A percentile compares a stretch with the other conserved stretches of the same genome.
Evolutionary conservation across 2,888 invertebrate species (phyloP).

Genomic region (Mimumesa dahlbomi): DNA sequence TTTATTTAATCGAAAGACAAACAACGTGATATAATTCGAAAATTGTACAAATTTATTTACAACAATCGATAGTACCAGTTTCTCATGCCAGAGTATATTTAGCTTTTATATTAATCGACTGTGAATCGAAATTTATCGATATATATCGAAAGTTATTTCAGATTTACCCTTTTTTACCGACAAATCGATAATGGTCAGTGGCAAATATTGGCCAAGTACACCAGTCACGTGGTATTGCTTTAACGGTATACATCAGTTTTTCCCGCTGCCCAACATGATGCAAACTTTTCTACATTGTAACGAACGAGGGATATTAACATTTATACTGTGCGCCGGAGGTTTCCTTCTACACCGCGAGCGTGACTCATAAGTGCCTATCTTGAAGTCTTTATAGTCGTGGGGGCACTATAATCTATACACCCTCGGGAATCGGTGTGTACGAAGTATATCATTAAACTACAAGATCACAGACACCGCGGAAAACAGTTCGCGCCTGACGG

Average conservation of each 20-base stretch:
- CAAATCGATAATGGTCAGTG: too few relatives aligned
- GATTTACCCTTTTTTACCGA: too few relatives aligned
- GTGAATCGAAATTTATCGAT: too few relatives aligned
- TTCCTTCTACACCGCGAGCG: conserved; percentile 38
- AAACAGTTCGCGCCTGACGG: conserved; percentile 42
- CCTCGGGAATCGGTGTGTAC: conserved; percentile 21
- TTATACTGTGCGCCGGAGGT: conserved; percentile 27
- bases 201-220: too few relatives aligned
- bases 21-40: too few relatives aligned
- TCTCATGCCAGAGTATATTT: too few relatives aligned
- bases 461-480: conserved; percentile 44
- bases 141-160: too few relatives aligned
- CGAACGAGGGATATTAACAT: conserved; percentile 57
- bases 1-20: too few relatives aligned
- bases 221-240: too few relatives aligned
- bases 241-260: conserved; percentile 6
- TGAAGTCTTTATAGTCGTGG: conserved; percentile 45
- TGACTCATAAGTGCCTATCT: conserved; percentile 52
- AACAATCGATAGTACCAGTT: too few relatives aligned
- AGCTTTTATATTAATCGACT: too few relatives aligned
- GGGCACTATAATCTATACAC: conserved; percentile 49
- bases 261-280: background rate
- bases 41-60: too few relatives aligned
- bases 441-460: conserved; percentile 30
- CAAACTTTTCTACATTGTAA: conserved; percentile 33